A percentile compares a stretch with the other conserved stretches of the same genome.
These are phyloP conservation scores for Papilio gigon DNA, from an alignment of 2,888 invertebrate genomes.

Conservation along the genomic window DNA sequence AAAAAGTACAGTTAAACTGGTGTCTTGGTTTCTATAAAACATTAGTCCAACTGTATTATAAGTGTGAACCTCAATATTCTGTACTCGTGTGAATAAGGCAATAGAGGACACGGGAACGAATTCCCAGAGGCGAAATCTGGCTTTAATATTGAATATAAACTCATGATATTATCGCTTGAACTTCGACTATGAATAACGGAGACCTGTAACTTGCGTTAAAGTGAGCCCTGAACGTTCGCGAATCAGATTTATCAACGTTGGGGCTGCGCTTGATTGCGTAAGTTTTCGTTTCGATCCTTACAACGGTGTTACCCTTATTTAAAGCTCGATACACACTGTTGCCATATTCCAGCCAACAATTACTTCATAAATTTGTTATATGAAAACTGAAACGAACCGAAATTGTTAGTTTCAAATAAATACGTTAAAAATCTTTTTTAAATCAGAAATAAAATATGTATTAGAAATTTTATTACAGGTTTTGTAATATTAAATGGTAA, in stretches of 20 bases:
- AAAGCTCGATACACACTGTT: slow-evolving; percentile 28
- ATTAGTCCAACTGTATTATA: no score
- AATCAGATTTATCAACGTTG: slow-evolving; percentile 40
- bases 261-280: slow-evolving; percentile 40
- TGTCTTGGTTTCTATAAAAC: no score
- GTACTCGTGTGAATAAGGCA: background rate
- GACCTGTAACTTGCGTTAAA: slow-evolving; percentile 38
- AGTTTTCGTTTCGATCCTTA: slow-evolving; percentile 32
- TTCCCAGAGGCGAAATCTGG: slow-evolving; percentile 46
- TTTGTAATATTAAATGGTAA: no score
- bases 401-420: no score
- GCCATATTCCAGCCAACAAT: background rate
- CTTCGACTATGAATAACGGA: slow-evolving; percentile 50
- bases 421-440: background rate
- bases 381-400: no score
- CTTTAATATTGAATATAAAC: slow-evolving; percentile 50
- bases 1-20: no score
- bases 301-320: slow-evolving; percentile 27
- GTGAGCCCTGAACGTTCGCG: slow-evolving; percentile 34
- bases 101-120: slow-evolving; percentile 23
- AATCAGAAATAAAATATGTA: no score
- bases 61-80: no score
- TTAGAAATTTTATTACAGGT: no score
- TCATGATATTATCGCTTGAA: slow-evolving; percentile 47
- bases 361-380: background rate